These are phyloP conservation scores for Rhizoglyphus robini DNA, from an alignment of 1,140 invertebrate species.

Conservation along the genomic window DNA sequence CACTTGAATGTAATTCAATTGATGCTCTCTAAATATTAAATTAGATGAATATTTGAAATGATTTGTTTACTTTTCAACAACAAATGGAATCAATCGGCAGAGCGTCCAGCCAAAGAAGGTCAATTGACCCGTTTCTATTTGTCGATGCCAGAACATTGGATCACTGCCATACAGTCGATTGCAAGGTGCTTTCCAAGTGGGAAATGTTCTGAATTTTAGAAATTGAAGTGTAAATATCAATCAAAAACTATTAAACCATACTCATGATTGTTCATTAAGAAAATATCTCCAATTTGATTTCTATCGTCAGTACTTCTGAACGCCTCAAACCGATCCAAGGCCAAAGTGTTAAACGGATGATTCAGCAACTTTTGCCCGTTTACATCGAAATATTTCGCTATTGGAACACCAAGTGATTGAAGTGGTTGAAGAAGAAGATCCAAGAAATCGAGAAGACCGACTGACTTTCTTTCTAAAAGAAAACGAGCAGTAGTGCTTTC, in stretches of 20 bases:
- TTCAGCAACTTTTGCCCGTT: neutral
- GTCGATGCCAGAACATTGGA: neutral
- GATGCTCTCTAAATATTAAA: too few species aligned
- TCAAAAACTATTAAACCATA: neutral
- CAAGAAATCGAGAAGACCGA: neutral
- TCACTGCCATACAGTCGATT: neutral
- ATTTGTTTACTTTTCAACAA: neutral
- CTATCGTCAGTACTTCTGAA: neutral
- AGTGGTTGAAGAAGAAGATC: neutral
- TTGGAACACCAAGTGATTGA: neutral
- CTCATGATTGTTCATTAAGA: neutral
- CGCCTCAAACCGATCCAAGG: neutral
- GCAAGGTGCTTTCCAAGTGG: neutral
- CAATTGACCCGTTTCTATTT: neutral
- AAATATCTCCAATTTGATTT: neutral
- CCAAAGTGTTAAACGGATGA: neutral
- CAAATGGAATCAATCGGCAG: neutral
- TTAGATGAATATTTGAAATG: neutral
- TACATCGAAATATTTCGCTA: neutral
- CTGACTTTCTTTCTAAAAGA: too few species aligned
- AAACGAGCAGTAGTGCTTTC: neutral
- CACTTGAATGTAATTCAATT: too few species aligned
- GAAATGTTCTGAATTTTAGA: neutral
- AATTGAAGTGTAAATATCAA: neutral
- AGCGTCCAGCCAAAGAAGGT: neutral